phyloP scores from a whole-genome alignment of 2,113 vertebrate genomes.

The Ancistrus triradiatus region DNA sequence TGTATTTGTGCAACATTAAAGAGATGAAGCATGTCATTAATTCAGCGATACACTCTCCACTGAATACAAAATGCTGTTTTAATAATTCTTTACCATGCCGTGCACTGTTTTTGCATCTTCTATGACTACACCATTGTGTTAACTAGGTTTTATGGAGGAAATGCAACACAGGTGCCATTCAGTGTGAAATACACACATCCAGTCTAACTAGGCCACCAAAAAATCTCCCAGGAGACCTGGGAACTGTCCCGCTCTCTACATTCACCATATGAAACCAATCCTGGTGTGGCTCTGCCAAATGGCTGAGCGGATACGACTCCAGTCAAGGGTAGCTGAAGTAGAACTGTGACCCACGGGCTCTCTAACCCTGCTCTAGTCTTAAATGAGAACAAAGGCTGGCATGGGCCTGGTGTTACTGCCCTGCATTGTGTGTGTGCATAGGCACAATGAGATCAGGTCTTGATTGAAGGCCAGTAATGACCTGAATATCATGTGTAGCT shows the following conservation, averaged over 20 bases:
- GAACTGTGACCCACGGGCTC: too few species aligned
- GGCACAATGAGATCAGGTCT: slow-evolving; percentile 20
- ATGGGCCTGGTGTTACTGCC: slow-evolving; percentile 14
- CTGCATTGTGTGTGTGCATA: neutral
- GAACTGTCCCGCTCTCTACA: slow-evolving; percentile 26
- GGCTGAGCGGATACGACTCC: slow-evolving; percentile 8
- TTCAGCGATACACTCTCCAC: slow-evolving; percentile 10
- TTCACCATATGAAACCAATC: slow-evolving; percentile 37
- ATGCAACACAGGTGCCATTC: neutral
- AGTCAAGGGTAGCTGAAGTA: slow-evolving; percentile 28
- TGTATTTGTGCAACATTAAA: slow-evolving; percentile 1
- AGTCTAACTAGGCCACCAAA: too few species aligned
- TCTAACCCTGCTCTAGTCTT: too few species aligned
- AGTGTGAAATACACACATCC: neutral
- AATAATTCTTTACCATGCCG: slow-evolving; percentile 36
- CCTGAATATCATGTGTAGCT: neutral
- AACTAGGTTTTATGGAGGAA: neutral
- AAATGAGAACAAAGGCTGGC: slow-evolving; percentile 38
- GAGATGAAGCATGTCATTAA: neutral
- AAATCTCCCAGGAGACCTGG: slow-evolving; percentile 22
- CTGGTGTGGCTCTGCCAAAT: slow-evolving; percentile 28
- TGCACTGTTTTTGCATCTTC: slow-evolving; percentile 26
- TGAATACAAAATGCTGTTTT: slow-evolving; percentile 35
- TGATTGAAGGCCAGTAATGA: slow-evolving; percentile 10
- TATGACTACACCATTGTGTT: slow-evolving; percentile 16